phyloP scores from a whole-genome alignment of 1,140 invertebrate genomes.

The Drosophila ananassae region DNA sequence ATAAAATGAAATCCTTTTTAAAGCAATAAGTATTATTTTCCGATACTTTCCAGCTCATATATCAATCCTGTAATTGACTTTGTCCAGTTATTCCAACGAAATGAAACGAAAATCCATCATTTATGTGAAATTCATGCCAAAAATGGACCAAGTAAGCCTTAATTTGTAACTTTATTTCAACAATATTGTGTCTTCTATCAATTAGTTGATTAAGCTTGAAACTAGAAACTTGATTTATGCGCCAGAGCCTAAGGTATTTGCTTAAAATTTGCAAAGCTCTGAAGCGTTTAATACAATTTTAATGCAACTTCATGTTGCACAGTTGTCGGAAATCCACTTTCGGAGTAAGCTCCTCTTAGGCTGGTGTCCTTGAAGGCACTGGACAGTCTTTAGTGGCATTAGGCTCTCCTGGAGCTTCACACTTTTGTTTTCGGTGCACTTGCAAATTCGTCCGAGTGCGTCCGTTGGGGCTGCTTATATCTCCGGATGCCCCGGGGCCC shows the following conservation, averaged over 20 bases:
- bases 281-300: not conserved
- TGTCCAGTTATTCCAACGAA: too few relatives aligned
- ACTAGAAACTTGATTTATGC: not conserved
- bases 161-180: not conserved
- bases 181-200: not conserved
- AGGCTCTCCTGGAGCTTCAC: conserved; percentile 8
- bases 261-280: not conserved
- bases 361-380: not conserved
- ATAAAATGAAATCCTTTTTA: too few relatives aligned
- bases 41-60: too few relatives aligned
- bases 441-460: conserved; percentile 43
- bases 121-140: too few relatives aligned
- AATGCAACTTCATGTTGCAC: not conserved
- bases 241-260: not conserved
- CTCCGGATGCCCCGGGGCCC: conserved; percentile 20
- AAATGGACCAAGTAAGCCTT: too few relatives aligned
- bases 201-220: not conserved
- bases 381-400: conserved; percentile 18
- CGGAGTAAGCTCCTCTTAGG: not conserved
- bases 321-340: not conserved
- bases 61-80: too few relatives aligned
- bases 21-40: too few relatives aligned
- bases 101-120: too few relatives aligned
- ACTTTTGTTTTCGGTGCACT: conserved; percentile 49
- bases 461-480: conserved; percentile 53